Conservation (phyloP, 2,797 vertebrate species). For the Acrossocheilus wenchowensis region DNA sequence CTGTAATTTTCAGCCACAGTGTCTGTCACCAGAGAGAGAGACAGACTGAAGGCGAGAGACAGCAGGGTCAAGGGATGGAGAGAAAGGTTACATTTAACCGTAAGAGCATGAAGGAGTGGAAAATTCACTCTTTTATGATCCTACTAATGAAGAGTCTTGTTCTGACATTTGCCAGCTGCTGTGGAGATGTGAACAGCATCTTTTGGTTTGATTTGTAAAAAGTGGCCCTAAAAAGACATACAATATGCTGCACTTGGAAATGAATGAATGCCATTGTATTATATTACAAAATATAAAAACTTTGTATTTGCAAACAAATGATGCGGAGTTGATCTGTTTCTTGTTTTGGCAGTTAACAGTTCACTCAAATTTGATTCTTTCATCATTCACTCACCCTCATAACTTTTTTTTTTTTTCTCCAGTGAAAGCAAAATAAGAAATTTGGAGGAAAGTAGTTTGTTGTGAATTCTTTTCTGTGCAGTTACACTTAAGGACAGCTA, state of each 20-base stretch:
- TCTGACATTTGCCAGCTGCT: slow-evolving; percentile 56
- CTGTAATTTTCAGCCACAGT: slow-evolving; percentile 67
- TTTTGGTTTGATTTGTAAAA: slow-evolving; percentile 2
- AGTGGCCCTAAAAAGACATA: neutral
- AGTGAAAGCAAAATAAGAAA: neutral
- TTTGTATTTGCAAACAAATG: neutral
- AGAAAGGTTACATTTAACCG: slow-evolving; percentile 37
- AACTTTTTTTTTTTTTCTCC: neutral
- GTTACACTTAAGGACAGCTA: neutral
- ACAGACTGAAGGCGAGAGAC: slow-evolving; percentile 39
- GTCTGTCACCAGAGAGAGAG: slow-evolving; percentile 60
- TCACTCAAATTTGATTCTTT: neutral
- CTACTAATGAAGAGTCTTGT: slow-evolving; percentile 55
- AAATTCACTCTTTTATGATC: slow-evolving; percentile 56
- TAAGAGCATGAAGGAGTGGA: slow-evolving; percentile 50
- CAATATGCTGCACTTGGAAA: neutral
- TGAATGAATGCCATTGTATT: neutral
- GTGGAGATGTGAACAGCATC: slow-evolving; percentile 17
- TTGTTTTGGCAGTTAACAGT: neutral
- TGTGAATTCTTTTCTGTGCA: neutral
- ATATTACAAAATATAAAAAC: neutral
- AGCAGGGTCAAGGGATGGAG: slow-evolving; percentile 36
- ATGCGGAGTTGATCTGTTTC: neutral
- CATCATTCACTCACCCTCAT: neutral
- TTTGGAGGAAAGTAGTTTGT: slow-evolving; percentile 2